Evolutionary conservation across 2,797 vertebrate species (phyloP).

Genomic region (Jordanella pulchra): DNA sequence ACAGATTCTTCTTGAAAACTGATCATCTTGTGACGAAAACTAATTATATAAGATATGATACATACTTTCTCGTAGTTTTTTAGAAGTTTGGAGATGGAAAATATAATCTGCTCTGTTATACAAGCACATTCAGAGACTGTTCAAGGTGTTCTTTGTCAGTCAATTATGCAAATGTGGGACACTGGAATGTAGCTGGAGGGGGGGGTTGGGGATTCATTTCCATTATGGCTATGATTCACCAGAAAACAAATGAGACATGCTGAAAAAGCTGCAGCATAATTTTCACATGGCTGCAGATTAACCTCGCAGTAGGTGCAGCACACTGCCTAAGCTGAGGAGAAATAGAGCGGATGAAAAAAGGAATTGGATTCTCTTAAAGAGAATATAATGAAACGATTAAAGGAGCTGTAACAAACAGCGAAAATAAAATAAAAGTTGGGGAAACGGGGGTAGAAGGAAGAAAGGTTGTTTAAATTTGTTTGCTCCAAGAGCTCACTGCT

Average conservation of each 20-base stretch:
- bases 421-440: slow-evolving; percentile 41
- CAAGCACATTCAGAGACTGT: slow-evolving; percentile 11
- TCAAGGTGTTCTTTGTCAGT: slow-evolving; percentile 41
- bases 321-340: slow-evolving; percentile 49
- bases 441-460: slow-evolving; percentile 50
- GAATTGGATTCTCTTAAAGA: slow-evolving; percentile 69
- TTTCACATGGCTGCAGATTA: slow-evolving; percentile 57
- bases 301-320: slow-evolving; percentile 48
- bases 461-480: slow-evolving; percentile 58
- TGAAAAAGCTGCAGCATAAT: slow-evolving; percentile 43
- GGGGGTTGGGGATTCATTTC: slow-evolving; percentile 22
- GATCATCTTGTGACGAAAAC: no score
- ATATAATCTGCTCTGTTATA: slow-evolving; percentile 2
- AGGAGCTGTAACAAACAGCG: slow-evolving; percentile 46
- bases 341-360: slow-evolving; percentile 65
- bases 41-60: no score
- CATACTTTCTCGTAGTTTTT: not conserved
- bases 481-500: slow-evolving; percentile 46
- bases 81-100: slow-evolving; percentile 11
- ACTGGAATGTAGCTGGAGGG: slow-evolving; percentile 1
- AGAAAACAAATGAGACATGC: slow-evolving; percentile 37
- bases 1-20: no score
- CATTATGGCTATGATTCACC: slow-evolving; percentile 42
- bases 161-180: slow-evolving; percentile 35
- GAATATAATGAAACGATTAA: slow-evolving; percentile 59